phyloP scores from a whole-genome alignment of 1,140 invertebrate species.

The Copidosoma floridanum region DNA sequence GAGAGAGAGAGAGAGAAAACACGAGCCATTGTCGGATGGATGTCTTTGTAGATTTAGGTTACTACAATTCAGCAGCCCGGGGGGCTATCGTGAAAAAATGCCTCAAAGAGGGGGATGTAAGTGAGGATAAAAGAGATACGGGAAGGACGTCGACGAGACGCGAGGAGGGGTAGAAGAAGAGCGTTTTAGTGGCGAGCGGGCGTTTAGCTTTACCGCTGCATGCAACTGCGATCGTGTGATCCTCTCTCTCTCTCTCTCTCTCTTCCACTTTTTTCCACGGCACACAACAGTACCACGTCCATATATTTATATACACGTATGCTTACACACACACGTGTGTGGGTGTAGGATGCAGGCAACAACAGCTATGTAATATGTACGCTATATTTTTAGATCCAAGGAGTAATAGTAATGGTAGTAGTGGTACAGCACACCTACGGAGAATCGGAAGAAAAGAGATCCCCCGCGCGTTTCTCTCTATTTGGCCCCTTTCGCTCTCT shows the following conservation, averaged over 20 bases:
- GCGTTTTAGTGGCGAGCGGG: neutral
- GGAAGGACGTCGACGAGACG: too few species aligned
- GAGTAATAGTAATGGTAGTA: too few species aligned
- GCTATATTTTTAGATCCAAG: too few species aligned
- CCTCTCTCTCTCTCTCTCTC: neutral
- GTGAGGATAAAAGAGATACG: conserved; percentile 12
- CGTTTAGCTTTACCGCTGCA: neutral
- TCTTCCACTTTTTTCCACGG: neutral
- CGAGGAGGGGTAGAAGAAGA: too few species aligned
- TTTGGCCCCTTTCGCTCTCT: neutral
- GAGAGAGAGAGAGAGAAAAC: too few species aligned
- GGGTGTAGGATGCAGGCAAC: too few species aligned
- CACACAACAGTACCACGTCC: too few species aligned
- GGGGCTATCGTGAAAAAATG: conserved; percentile 8
- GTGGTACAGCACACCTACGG: too few species aligned
- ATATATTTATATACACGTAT: too few species aligned
- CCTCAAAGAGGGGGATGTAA: conserved; percentile 4
- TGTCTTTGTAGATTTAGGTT: conserved; percentile 8
- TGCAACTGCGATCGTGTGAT: neutral
- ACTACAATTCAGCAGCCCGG: too few species aligned
- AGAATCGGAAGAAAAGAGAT: neutral
- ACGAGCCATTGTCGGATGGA: neutral
- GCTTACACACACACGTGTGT: too few species aligned
- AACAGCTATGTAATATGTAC: too few species aligned
- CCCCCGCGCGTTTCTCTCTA: conserved; percentile 1